Evolutionary conservation across 2,888 invertebrate species (phyloP).

Genomic region (Anticlea derivata): DNA sequence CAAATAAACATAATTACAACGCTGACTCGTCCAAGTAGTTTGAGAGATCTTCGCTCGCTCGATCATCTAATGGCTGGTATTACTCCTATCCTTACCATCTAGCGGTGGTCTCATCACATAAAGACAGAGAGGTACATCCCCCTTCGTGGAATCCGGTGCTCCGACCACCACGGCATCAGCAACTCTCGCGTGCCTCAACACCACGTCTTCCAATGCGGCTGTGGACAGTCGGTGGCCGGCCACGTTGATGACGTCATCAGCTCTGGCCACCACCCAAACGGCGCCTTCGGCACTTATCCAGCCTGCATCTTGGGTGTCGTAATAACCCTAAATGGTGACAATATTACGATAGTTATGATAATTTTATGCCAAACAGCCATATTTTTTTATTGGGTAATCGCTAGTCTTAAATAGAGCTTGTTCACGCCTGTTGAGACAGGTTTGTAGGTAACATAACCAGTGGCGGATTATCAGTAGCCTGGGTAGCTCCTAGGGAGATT

Average conservation of each 20-base stretch:
- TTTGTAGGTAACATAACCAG: too few relatives aligned
- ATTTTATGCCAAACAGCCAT: too few relatives aligned
- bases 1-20: too few relatives aligned
- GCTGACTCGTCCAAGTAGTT: too few relatives aligned
- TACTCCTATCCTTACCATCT: conserved; percentile 59
- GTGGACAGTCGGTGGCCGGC: conserved; percentile 96
- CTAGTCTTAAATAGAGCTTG: too few relatives aligned
- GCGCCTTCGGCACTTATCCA: conserved; percentile 92
- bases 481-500: too few relatives aligned
- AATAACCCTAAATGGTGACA: conserved; percentile 95
- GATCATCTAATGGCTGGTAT: too few relatives aligned
- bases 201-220: conserved; percentile 94
- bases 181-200: conserved; percentile 92
- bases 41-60: too few relatives aligned
- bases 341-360: too few relatives aligned
- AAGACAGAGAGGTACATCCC: conserved; percentile 94
- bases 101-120: conserved; percentile 89
- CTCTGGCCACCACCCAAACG: conserved; percentile 94
- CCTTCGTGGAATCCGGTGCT: conserved; percentile 94
- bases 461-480: too few relatives aligned
- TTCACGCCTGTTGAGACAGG: too few relatives aligned
- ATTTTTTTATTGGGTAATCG: too few relatives aligned
- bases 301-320: conserved; percentile 98
- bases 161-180: conserved; percentile 95
- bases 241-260: conserved; percentile 98